A percentile compares a stretch with the other conserved stretches of the same genome.
phyloP scores from a whole-genome alignment of 2,888 invertebrate genomes.

The Capitulum mitella region DNA sequence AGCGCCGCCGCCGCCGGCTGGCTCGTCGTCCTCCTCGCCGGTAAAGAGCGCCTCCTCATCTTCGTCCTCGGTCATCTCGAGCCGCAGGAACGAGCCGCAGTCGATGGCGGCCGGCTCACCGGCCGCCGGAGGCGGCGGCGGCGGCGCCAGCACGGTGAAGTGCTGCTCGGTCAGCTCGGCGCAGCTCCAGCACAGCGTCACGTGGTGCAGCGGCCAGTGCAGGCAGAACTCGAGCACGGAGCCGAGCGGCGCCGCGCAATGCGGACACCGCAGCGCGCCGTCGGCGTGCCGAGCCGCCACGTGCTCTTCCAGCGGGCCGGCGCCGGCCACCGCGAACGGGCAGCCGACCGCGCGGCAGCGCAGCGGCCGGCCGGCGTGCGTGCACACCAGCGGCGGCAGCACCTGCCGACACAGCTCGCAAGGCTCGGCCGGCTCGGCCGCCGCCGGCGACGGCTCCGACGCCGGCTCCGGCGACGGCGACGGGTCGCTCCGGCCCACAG shows the following conservation, averaged over 20 bases:
- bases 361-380: neutral
- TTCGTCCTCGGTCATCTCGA: slow-evolving; percentile 3
- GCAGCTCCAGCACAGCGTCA: slow-evolving; percentile 24
- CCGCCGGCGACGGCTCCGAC: neutral
- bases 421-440: neutral
- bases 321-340: neutral
- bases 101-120: neutral
- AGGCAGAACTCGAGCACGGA: slow-evolving; percentile 20
- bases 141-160: slow-evolving; percentile 1
- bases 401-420: neutral
- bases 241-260: slow-evolving; percentile 29
- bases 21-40: neutral
- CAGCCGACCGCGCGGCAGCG: slow-evolving; percentile 6
- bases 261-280: slow-evolving; percentile 34
- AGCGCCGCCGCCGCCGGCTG: neutral
- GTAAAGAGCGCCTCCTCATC: neutral
- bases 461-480: neutral
- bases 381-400: slow-evolving; percentile 20
- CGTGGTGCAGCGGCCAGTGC: slow-evolving; percentile 25
- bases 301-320: neutral
- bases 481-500: neutral
- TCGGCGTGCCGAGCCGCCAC: slow-evolving; percentile 24
- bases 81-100: neutral
- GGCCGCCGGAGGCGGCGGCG: neutral
- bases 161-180: slow-evolving; percentile 16